These are phyloP conservation scores for Herminia tarsipennalis DNA, from an alignment of 2,888 invertebrate genomes.

Conservation along the genomic window DNA sequence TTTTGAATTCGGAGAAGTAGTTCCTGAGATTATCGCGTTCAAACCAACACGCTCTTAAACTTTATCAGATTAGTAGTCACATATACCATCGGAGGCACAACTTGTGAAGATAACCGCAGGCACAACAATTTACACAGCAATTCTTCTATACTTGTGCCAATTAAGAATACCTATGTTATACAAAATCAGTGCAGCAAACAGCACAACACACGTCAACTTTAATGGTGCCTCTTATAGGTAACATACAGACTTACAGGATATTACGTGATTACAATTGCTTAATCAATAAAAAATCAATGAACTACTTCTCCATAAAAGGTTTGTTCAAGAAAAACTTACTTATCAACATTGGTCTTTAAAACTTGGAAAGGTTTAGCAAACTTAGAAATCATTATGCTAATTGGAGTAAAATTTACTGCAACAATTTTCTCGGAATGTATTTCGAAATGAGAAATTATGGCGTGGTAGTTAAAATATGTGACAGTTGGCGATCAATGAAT, in stretches of 20 bases:
- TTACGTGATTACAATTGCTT: conserved; percentile 21
- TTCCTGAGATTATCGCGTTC: too few species aligned
- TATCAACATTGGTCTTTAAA: conserved; percentile 14
- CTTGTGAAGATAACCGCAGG: too few species aligned
- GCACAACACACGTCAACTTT: too few species aligned
- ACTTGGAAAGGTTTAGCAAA: conserved; percentile 17
- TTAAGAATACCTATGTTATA: too few species aligned
- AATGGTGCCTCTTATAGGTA: neutral
- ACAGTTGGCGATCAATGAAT: conserved; percentile 13
- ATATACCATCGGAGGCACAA: too few species aligned
- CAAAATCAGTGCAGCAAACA: conserved; percentile 1
- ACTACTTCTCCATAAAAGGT: conserved; percentile 33
- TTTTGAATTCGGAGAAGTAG: too few species aligned
- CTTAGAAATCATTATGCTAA: conserved; percentile 16
- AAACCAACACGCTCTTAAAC: too few species aligned
- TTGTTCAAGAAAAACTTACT: conserved; percentile 27
- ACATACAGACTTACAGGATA: neutral
- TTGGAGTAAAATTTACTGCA: conserved; percentile 15
- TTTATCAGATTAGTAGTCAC: too few species aligned
- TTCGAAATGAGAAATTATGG: conserved; percentile 22
- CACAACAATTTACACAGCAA: too few species aligned
- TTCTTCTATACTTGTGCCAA: too few species aligned
- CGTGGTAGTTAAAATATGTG: neutral
- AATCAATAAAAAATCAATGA: conserved; percentile 17
- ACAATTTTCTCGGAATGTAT: conserved; percentile 8